phyloP scores from a whole-genome alignment of 2,797 vertebrate species.

The Craterocephalus amniculus region DNA sequence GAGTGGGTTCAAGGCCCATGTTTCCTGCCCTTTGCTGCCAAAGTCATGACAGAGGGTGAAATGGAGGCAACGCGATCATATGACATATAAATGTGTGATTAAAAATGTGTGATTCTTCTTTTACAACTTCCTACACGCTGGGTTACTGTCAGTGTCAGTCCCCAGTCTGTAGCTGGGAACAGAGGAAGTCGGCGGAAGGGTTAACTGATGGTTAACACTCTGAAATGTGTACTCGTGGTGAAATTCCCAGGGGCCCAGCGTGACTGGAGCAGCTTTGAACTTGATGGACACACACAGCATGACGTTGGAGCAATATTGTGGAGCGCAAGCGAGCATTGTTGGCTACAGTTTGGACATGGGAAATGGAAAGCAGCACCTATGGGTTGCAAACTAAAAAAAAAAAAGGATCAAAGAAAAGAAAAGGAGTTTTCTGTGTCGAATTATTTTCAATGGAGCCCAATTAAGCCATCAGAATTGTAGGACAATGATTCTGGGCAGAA shows the following conservation, averaged over 20 bases:
- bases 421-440: background rate
- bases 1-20: constrained; percentile 20
- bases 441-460: constrained; percentile 30
- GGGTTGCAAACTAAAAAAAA: too few species aligned
- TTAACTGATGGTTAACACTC: constrained; percentile 46
- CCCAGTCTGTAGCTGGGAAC: constrained; percentile 16
- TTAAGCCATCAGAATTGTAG: constrained; percentile 7
- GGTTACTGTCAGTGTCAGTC: constrained; percentile 15
- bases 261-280: constrained; percentile 63
- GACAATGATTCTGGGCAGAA: constrained; percentile 6
- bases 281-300: constrained; percentile 58
- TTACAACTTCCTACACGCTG: constrained; percentile 23
- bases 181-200: constrained; percentile 29
- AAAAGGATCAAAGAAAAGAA: background rate
- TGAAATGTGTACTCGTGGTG: constrained; percentile 57
- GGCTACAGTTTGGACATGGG: constrained; percentile 35
- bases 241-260: constrained; percentile 54
- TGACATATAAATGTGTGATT: constrained; percentile 53
- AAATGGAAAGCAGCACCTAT: constrained; percentile 21
- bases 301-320: constrained; percentile 43
- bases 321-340: constrained; percentile 23
- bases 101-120: constrained; percentile 47
- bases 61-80: constrained; percentile 48
- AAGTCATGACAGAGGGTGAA: constrained; percentile 55
- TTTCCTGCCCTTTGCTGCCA: constrained; percentile 54